Base-by-base conservation (phyloP, 1,140 invertebrate genomes). In the Drosophila azteca region DNA sequence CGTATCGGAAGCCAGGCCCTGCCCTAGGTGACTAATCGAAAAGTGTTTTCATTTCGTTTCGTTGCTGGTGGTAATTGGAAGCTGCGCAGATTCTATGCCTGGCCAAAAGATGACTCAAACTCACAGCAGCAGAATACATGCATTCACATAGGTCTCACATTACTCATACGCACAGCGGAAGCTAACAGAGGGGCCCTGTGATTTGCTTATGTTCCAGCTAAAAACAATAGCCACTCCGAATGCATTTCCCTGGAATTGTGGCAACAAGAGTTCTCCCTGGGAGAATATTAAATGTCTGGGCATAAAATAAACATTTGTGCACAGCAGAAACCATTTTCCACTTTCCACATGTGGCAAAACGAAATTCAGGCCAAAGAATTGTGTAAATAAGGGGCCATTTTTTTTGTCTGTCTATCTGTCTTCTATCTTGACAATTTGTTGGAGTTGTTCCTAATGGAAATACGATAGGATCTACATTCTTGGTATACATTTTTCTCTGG, bases 41-140 rank as follows among this genome's bases (percentile, higher is more conserved):
- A 20, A 57, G 64, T 15, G 63, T 62, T 62, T 41, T 45, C 35
- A 50, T n/a, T 22, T 20, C 26, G 54, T 62, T 41, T 45, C 35
- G 60, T n/a, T 22, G n/a, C 26, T 20, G 52, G 58, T 62, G 71
- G 82, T 87, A 85, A 85, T 85, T 87, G 78, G 82, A 87, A 78
- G 77, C 81, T 85, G 81, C 82, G 81, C 82, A 85, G 79, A 81
- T 81, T 81, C 65, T 76, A 71, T 50, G 79, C 41, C 72, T 55
- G 44, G 9, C 67, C 31, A 39, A 52, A 26, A 46, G 8, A 58
- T 74, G 71, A 74, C 31, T 74, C 69, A 74, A 58, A 41, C 35
- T 75, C 60, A 65, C 70, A 54, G 45, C 31, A 87, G 62, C 65
- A 69, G 41, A 11, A 35, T 35, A 35, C 7, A 7, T 29, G 8